phyloP scores from a whole-genome alignment of 1,140 invertebrate genomes.

The Polyergus mexicanus region DNA sequence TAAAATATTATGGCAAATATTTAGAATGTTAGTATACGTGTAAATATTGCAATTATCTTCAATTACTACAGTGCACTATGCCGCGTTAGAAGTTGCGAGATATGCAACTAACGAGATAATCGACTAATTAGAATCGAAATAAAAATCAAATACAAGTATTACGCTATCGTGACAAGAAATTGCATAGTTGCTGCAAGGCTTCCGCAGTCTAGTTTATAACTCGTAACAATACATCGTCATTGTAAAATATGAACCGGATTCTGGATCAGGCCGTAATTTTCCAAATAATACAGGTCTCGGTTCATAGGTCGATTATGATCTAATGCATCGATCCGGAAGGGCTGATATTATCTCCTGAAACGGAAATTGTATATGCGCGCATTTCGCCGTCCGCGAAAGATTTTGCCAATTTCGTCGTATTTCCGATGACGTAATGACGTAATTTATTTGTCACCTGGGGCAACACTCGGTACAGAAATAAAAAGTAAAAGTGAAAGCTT shows the following conservation, averaged over 20 bases:
- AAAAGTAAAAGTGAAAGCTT: slow-evolving; percentile 18
- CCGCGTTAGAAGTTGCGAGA: not conserved
- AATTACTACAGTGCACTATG: slow-evolving; percentile 3
- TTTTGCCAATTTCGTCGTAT: slow-evolving; percentile 21
- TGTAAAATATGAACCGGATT: slow-evolving; percentile 9
- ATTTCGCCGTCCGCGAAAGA: slow-evolving; percentile 26
- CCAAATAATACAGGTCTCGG: slow-evolving; percentile 33
- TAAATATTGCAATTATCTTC: slow-evolving; percentile 19
- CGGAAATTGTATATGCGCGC: slow-evolving; percentile 7
- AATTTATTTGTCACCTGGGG: slow-evolving; percentile 49
- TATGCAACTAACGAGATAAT: slow-evolving; percentile 33
- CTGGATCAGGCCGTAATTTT: slow-evolving; percentile 13
- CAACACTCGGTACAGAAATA: not conserved
- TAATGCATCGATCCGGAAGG: slow-evolving; percentile 24
- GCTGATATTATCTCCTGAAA: slow-evolving; percentile 33
- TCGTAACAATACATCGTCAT: slow-evolving; percentile 36
- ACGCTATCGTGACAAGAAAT: not conserved
- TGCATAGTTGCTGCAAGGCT: slow-evolving; percentile 23
- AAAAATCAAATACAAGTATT: slow-evolving; percentile 2
- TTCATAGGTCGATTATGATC: slow-evolving; percentile 30
- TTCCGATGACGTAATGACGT: slow-evolving; percentile 18
- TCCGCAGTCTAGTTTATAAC: slow-evolving; percentile 18
- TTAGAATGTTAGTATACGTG: slow-evolving; percentile 25
- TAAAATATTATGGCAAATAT: slow-evolving; percentile 1
- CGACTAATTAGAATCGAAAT: not conserved